A percentile compares a stretch with the other conserved stretches of the same genome.
phyloP scores from a whole-genome alignment of 2,888 invertebrate species.

The Ochropleura plecta region DNA sequence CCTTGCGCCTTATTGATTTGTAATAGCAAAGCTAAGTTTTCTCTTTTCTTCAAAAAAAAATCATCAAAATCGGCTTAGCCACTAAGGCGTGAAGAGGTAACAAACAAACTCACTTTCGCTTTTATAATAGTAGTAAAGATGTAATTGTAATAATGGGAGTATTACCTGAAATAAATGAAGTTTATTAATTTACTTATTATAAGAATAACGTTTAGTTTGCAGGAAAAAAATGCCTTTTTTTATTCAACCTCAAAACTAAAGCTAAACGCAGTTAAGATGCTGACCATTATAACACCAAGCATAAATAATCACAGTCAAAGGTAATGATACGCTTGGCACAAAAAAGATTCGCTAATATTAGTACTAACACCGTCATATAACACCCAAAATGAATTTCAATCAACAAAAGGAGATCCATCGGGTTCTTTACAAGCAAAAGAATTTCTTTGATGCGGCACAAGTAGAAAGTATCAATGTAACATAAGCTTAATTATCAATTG shows the following conservation, averaged over 20 bases:
- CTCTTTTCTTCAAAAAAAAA: too few species aligned
- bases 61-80: too few species aligned
- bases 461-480: slow-evolving; percentile 84
- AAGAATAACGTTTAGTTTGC: too few species aligned
- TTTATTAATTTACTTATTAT: too few species aligned
- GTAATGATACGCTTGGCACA: slow-evolving; percentile 27
- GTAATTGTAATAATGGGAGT: too few species aligned
- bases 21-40: too few species aligned
- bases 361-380: slow-evolving; percentile 35
- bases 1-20: too few species aligned
- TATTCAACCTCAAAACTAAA: slow-evolving; percentile 3
- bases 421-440: slow-evolving; percentile 67
- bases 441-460: slow-evolving; percentile 75
- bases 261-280: slow-evolving; percentile 1
- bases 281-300: slow-evolving; percentile 2
- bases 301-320: slow-evolving; percentile 4
- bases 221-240: too few species aligned
- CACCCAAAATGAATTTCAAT: slow-evolving; percentile 31
- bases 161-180: too few species aligned
- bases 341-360: slow-evolving; percentile 51
- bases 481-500: slow-evolving; percentile 89
- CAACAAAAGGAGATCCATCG: slow-evolving; percentile 56
- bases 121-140: too few species aligned
- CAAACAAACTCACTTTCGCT: too few species aligned
- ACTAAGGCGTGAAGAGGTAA: too few species aligned